phyloP scores from a whole-genome alignment of 2,113 vertebrate genomes.

The Vanacampus margaritifer region DNA sequence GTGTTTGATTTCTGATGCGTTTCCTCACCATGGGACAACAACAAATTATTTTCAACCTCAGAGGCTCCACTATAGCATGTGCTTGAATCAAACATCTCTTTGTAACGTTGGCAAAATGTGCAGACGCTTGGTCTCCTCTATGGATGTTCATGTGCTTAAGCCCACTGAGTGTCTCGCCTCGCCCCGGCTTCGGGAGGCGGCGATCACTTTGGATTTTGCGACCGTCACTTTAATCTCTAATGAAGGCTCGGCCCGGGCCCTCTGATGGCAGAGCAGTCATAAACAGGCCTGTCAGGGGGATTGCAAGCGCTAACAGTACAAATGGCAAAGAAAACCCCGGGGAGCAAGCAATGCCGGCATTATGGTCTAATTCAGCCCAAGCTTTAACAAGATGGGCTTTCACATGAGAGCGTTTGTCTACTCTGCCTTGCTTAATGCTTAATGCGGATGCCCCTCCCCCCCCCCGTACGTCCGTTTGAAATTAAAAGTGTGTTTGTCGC shows the following conservation, averaged over 20 bases:
- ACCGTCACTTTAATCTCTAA: slow-evolving; percentile 73
- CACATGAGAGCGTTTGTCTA: slow-evolving; percentile 34
- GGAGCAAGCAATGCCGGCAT: slow-evolving; percentile 55
- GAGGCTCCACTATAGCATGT: neutral
- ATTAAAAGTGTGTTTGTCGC: slow-evolving; percentile 1
- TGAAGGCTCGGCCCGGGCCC: slow-evolving; percentile 61
- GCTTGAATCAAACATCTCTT: slow-evolving; percentile 1
- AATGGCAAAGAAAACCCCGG: slow-evolving; percentile 63
- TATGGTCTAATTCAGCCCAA: slow-evolving; percentile 58
- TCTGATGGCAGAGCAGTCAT: slow-evolving; percentile 59
- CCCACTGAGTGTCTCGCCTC: slow-evolving; percentile 49
- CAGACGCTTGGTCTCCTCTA: slow-evolving; percentile 50
- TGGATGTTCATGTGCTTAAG: slow-evolving; percentile 54
- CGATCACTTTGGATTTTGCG: slow-evolving; percentile 64
- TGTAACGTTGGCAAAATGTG: neutral
- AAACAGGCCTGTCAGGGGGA: slow-evolving; percentile 69
- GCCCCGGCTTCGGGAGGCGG: slow-evolving; percentile 47
- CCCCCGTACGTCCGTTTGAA: slow-evolving; percentile 11
- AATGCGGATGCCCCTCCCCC: slow-evolving; percentile 9
- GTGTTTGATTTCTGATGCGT: neutral
- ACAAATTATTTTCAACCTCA: neutral
- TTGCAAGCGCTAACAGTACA: slow-evolving; percentile 58
- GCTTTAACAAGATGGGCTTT: slow-evolving; percentile 43
- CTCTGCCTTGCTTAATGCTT: slow-evolving; percentile 34
- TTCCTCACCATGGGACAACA: neutral